phyloP scores from a whole-genome alignment of 1,140 invertebrate genomes.

The Lasioglossum baleicum region DNA sequence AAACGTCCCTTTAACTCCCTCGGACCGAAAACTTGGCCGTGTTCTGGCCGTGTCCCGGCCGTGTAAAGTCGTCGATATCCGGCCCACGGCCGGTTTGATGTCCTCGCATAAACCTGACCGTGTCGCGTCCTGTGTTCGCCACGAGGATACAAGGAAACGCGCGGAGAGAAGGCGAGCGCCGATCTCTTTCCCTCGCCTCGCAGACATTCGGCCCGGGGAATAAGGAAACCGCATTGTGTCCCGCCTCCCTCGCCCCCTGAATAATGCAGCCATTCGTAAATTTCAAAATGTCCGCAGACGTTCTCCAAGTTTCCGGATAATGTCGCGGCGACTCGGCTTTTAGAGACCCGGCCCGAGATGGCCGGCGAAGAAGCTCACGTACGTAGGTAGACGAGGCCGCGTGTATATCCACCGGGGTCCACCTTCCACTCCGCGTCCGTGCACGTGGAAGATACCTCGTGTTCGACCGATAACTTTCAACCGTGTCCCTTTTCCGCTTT shows the following conservation, averaged over 20 bases:
- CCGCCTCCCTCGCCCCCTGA: constrained; percentile 7
- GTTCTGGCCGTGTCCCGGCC: too few species aligned
- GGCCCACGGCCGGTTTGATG: constrained; percentile 56
- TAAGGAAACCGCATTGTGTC: constrained; percentile 48
- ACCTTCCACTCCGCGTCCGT: too few species aligned
- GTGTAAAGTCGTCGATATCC: constrained; percentile 61
- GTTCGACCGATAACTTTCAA: neutral
- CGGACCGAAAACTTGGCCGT: too few species aligned
- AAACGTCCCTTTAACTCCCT: too few species aligned
- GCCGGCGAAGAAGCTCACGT: too few species aligned
- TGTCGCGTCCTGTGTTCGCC: neutral
- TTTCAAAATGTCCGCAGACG: constrained; percentile 40
- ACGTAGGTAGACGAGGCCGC: too few species aligned
- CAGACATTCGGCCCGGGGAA: constrained; percentile 5
- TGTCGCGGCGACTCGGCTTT: too few species aligned
- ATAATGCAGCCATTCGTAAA: constrained; percentile 62
- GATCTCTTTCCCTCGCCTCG: constrained; percentile 38
- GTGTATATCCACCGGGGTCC: too few species aligned
- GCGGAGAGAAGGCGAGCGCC: constrained; percentile 15
- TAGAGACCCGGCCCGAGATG: too few species aligned
- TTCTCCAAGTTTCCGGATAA: constrained; percentile 34
- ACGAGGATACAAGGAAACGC: too few species aligned
- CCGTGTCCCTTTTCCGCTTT: too few species aligned
- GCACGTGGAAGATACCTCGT: neutral
- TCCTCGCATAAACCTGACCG: constrained; percentile 57